A percentile compares a stretch with the other conserved stretches of the same genome.
Evolutionary conservation across 1,140 invertebrate species (phyloP).

Genomic region (Ostrea edulis): DNA sequence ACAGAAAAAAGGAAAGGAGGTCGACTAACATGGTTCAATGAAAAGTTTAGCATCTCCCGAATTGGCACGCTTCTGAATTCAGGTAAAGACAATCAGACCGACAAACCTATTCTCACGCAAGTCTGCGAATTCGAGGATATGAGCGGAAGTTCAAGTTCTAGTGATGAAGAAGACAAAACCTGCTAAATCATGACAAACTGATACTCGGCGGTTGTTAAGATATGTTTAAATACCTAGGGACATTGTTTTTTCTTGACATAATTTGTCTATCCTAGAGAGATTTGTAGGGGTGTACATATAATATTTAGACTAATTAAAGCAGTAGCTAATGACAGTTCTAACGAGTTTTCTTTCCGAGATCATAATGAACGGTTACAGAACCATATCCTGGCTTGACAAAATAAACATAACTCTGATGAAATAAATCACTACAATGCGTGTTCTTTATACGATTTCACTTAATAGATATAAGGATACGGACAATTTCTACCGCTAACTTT

Average conservation of each 20-base stretch:
- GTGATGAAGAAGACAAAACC: not conserved
- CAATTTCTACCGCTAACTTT: too few relatives aligned
- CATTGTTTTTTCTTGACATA: not conserved
- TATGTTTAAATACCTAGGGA: not conserved
- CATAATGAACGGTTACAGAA: too few relatives aligned
- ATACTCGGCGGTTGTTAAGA: not conserved
- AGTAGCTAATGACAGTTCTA: too few relatives aligned
- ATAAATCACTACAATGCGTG: too few relatives aligned
- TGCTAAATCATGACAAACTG: not conserved
- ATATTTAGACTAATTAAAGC: too few relatives aligned
- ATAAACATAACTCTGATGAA: too few relatives aligned
- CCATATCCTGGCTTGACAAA: too few relatives aligned
- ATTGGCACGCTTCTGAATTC: constrained; percentile 9
- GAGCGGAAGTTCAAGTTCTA: not conserved
- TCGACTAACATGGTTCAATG: not conserved
- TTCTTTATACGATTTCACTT: too few relatives aligned
- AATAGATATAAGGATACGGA: too few relatives aligned
- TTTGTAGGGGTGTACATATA: too few relatives aligned
- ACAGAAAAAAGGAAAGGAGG: not conserved
- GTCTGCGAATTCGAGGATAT: not conserved
- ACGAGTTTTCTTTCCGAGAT: too few relatives aligned
- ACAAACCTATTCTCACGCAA: not conserved
- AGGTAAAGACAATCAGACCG: not conserved
- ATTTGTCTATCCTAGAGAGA: too few relatives aligned
- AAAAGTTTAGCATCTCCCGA: not conserved